Evolutionary conservation across 2,113 vertebrate genomes (phyloP).

Genomic region (Tiliqua scincoides): DNA sequence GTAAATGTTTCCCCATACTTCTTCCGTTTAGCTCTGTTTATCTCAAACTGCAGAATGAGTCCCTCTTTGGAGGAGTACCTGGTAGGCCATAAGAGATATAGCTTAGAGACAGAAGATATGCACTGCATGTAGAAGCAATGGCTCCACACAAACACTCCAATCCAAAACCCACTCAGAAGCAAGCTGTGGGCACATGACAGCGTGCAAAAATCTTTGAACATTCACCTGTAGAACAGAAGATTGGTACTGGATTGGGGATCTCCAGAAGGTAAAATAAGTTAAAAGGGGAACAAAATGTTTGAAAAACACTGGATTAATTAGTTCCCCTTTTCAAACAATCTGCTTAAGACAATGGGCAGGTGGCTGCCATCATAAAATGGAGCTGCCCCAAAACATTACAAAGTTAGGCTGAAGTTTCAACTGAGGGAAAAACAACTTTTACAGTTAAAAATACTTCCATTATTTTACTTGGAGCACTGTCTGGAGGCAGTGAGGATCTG

Average conservation of each 20-base stretch:
- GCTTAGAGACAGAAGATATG: too few relatives aligned
- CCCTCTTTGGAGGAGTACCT: too few relatives aligned
- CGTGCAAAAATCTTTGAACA: neutral
- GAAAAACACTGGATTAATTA: neutral
- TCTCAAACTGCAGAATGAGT: neutral
- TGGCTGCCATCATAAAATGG: neutral
- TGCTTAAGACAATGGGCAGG: fast-evolving
- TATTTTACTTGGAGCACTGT: too few relatives aligned
- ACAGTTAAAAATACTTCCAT: neutral
- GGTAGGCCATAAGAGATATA: too few relatives aligned
- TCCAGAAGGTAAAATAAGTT: neutral
- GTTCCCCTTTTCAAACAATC: constrained; percentile 12
- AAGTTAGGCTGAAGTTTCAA: neutral
- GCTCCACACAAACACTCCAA: neutral
- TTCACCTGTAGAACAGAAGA: neutral
- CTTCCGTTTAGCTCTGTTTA: neutral
- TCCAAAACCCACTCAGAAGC: neutral
- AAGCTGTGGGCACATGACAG: neutral
- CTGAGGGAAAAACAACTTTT: neutral
- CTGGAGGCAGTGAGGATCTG: too few relatives aligned
- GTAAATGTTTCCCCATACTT: neutral
- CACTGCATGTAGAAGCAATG: neutral
- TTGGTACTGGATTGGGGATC: neutral
- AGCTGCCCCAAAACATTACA: neutral
- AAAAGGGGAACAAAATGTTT: neutral